These are phyloP conservation scores for Caenorhabditis japonica DNA, from an alignment of 2,888 invertebrate species.

Conservation along the genomic window DNA sequence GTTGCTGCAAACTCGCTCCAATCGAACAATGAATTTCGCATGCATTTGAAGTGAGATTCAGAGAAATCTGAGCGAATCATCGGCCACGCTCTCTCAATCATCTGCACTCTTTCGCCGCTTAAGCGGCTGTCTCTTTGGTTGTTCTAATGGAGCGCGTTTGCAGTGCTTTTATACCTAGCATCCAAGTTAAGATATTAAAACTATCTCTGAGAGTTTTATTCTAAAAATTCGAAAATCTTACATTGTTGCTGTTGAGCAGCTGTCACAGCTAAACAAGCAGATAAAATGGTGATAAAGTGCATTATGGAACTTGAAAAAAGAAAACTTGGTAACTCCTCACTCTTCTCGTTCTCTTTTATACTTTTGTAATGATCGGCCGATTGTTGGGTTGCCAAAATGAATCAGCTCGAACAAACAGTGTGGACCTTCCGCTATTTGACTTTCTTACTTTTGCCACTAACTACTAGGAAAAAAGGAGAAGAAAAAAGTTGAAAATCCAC, in stretches of 20 bases:
- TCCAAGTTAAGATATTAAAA: too few relatives aligned
- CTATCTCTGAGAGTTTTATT: too few relatives aligned
- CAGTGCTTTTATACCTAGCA: too few relatives aligned
- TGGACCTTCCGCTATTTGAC: constrained; percentile 46
- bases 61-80: too few relatives aligned
- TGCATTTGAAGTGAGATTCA: too few relatives aligned
- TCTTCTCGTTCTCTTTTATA: constrained; percentile 39
- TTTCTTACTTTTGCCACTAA: constrained; percentile 43
- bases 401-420: constrained; percentile 43
- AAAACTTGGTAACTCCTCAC: constrained; percentile 8
- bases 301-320: constrained; percentile 21
- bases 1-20: too few relatives aligned
- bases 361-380: constrained; percentile 26
- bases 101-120: too few relatives aligned
- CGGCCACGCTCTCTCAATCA: too few relatives aligned
- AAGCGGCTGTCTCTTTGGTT: too few relatives aligned
- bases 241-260: constrained; percentile 38
- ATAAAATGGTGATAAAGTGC: constrained; percentile 30
- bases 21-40: too few relatives aligned
- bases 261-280: constrained; percentile 6
- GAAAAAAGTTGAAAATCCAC: too few relatives aligned
- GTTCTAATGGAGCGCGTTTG: background rate
- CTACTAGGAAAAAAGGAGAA: constrained; percentile 30
- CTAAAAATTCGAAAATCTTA: constrained; percentile 18
- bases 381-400: constrained; percentile 55